Percentiles rank a stretch among this genome's conserved stretches.
Evolutionary conservation across 2,797 vertebrate genomes (phyloP).

Genomic region (Morelia viridis): DNA sequence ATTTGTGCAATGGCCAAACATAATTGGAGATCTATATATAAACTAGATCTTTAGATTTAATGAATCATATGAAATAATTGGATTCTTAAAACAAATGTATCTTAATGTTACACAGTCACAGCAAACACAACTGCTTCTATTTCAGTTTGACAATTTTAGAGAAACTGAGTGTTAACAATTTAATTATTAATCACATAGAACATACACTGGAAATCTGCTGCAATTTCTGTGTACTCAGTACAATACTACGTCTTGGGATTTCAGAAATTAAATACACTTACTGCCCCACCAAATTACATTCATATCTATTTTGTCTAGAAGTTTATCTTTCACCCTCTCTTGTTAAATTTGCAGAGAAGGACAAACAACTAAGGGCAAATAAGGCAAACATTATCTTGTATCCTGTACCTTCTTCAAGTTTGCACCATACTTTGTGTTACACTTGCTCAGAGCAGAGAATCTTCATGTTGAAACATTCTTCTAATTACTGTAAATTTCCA

Average conservation of each 20-base stretch:
- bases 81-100: not conserved
- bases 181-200: not conserved
- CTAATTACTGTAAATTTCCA: not conserved
- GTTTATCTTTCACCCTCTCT: constrained; percentile 10
- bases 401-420: constrained; percentile 8
- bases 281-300: constrained; percentile 27
- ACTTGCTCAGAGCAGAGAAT: constrained; percentile 19
- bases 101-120: not conserved
- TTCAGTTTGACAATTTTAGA: not conserved
- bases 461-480: not conserved
- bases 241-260: constrained; percentile 3
- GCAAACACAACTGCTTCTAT: not conserved
- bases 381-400: not conserved
- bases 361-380: constrained; percentile 16
- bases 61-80: not conserved
- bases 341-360: constrained; percentile 15
- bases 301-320: not conserved
- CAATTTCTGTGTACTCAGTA: not conserved
- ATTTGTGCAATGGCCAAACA: not conserved
- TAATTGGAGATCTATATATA: not conserved
- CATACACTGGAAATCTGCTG: rapidly evolving
- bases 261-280: constrained; percentile 22
- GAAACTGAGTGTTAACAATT: not conserved
- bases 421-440: constrained; percentile 12
- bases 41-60: not conserved